A percentile compares a stretch with the other conserved stretches of the same genome.
These are phyloP conservation scores for Tonatia bakeri DNA, from an alignment of 2,113 vertebrate genomes.

Conservation along the genomic window DNA sequence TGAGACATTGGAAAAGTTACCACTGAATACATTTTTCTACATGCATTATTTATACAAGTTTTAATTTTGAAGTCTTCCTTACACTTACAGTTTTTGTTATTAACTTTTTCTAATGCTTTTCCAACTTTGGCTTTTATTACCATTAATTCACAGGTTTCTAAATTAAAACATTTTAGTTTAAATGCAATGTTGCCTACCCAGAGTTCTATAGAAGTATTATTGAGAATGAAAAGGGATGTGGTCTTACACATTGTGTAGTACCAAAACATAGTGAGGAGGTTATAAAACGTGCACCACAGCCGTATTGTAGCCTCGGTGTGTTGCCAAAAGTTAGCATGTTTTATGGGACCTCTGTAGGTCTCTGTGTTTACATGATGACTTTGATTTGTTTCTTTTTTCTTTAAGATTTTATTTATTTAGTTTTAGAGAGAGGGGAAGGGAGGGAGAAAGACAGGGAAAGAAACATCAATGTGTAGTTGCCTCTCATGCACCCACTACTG, in stretches of 20 bases:
- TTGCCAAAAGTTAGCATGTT: not conserved
- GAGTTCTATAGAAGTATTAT: not conserved
- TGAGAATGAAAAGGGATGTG: not conserved
- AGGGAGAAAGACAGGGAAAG: too few species aligned
- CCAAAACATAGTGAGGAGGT: not conserved
- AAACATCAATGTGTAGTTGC: too few species aligned
- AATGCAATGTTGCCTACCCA: not conserved
- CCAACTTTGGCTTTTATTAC: not conserved
- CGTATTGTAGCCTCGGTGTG: not conserved
- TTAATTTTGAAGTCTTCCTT: not conserved
- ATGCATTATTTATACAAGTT: not conserved
- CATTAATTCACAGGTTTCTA: not conserved
- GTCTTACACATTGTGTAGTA: not conserved
- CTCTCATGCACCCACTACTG: too few species aligned
- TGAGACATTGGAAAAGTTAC: not conserved
- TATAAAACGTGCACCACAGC: not conserved
- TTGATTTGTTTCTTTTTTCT: not conserved
- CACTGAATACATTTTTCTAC: not conserved
- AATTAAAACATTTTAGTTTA: conserved; percentile 1
- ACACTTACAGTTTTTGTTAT: not conserved
- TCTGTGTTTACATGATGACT: not conserved
- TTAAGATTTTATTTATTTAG: too few species aligned
- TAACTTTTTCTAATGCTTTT: not conserved
- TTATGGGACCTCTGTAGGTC: not conserved
- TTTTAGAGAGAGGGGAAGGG: too few species aligned